Percentiles rank a stretch among this genome's conserved stretches.
These are phyloP conservation scores for Choreutis nemorana DNA, from an alignment of 2,888 invertebrate genomes.

Conservation along the genomic window DNA sequence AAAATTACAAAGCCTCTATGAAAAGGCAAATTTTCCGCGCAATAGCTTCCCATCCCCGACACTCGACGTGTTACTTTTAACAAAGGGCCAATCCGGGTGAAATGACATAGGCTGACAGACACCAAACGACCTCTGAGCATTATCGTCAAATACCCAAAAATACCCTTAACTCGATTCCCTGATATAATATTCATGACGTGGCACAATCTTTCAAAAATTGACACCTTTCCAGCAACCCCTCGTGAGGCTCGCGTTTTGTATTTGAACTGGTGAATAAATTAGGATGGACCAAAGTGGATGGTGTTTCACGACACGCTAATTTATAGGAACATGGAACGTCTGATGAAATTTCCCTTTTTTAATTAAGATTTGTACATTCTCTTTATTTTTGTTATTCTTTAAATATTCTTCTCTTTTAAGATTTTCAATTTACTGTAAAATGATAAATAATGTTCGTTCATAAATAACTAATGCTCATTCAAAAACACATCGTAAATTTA, in stretches of 20 bases:
- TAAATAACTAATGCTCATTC: too few relatives aligned
- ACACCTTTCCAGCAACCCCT: conserved; percentile 59
- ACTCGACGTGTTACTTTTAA: conserved; percentile 60
- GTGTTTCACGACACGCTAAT: too few relatives aligned
- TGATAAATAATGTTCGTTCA: too few relatives aligned
- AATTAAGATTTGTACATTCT: too few relatives aligned
- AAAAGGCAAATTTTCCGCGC: conserved; percentile 41
- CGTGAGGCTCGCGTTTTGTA: too few relatives aligned
- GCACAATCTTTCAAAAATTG: conserved; percentile 66
- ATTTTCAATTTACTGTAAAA: too few relatives aligned
- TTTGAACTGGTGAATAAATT: conserved; percentile 58
- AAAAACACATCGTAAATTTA: too few relatives aligned
- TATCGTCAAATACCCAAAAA: conserved; percentile 64
- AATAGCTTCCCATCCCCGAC: conserved; percentile 34
- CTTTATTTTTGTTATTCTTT: too few relatives aligned
- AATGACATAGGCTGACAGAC: conserved; percentile 64
- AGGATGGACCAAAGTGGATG: conserved; percentile 37
- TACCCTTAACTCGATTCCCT: conserved; percentile 63
- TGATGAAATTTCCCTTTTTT: too few relatives aligned
- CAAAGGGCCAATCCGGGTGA: conserved; percentile 61
- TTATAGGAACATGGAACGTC: too few relatives aligned
- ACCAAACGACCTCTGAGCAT: conserved; percentile 53
- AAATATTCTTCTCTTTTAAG: too few relatives aligned
- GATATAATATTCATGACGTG: conserved; percentile 65
- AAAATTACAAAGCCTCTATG: too few relatives aligned